phyloP scores from a whole-genome alignment of 1,140 invertebrate species.

The Drosophila pruinosa region DNA sequence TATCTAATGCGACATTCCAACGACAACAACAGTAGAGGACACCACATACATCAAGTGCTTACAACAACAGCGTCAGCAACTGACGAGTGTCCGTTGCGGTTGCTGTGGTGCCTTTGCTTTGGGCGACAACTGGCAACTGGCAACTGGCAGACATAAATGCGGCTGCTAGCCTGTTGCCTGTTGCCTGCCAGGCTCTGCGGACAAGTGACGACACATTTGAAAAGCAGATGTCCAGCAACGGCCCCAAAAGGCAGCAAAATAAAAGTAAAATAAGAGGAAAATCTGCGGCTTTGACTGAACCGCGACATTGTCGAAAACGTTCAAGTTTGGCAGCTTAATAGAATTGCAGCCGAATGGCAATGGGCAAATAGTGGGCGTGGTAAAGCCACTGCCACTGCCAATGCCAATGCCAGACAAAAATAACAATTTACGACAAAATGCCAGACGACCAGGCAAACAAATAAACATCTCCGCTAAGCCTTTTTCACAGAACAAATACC shows the following conservation, averaged over 20 bases:
- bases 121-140: slow-evolving; percentile 1
- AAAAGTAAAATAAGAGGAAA: background rate
- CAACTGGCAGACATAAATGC: background rate
- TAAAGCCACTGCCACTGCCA: background rate
- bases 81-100: slow-evolving; percentile 45
- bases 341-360: slow-evolving; percentile 20
- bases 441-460: slow-evolving; percentile 47
- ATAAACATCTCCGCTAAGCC: slow-evolving; percentile 38
- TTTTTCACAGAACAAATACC: slow-evolving; percentile 21
- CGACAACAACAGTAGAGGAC: background rate
- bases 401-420: slow-evolving; percentile 43
- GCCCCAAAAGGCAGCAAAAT: background rate
- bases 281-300: slow-evolving; percentile 14
- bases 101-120: slow-evolving; percentile 3
- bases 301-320: slow-evolving; percentile 25
- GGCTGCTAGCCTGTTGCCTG: background rate
- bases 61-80: slow-evolving; percentile 12
- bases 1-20: background rate
- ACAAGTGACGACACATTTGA: slow-evolving; percentile 28
- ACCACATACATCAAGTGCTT: slow-evolving; percentile 15
- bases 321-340: slow-evolving; percentile 41
- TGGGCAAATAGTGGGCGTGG: slow-evolving; percentile 18
- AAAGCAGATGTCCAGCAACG: background rate
- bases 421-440: slow-evolving; percentile 50
- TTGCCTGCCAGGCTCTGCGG: background rate